Percentiles rank a stretch among this genome's conserved stretches.
These are phyloP conservation scores for Lordiphosa clarofinis DNA, from an alignment of 1,140 invertebrate genomes.

Conservation along the genomic window DNA sequence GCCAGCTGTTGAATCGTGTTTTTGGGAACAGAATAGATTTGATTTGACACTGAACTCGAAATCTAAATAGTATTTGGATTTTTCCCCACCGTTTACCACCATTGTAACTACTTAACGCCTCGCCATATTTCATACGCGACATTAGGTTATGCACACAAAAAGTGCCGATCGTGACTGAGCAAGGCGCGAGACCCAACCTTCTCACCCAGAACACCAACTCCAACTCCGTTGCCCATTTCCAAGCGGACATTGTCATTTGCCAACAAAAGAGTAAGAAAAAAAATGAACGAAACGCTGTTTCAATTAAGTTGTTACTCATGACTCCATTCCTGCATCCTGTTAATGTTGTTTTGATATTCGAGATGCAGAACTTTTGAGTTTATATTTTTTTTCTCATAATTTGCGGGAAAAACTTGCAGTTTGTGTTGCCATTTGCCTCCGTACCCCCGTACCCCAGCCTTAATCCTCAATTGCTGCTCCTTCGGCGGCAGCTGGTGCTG, in stretches of 20 bases:
- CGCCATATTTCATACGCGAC: constrained; percentile 64
- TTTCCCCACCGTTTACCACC: constrained; percentile 37
- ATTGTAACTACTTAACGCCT: constrained; percentile 72
- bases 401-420: constrained; percentile 38
- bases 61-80: background rate
- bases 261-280: constrained; percentile 22
- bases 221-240: constrained; percentile 15
- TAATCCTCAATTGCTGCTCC: constrained; percentile 23
- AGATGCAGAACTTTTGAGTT: constrained; percentile 26
- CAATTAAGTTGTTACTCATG: constrained; percentile 79
- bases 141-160: constrained; percentile 61
- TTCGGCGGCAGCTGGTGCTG: constrained; percentile 15
- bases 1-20: too few relatives aligned
- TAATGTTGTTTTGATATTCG: constrained; percentile 75
- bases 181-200: constrained; percentile 12
- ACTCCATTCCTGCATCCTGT: constrained; percentile 6
- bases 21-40: too few relatives aligned
- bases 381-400: constrained; percentile 51
- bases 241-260: constrained; percentile 14
- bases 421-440: constrained; percentile 14
- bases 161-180: constrained; percentile 70
- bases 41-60: background rate
- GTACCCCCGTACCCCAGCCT: constrained; percentile 15
- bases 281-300: constrained; percentile 45
- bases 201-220: background rate